A percentile compares a stretch with the other conserved stretches of the same genome.
These are phyloP conservation scores for Anastatus disparis DNA, from an alignment of 1,140 invertebrate species.

Conservation along the genomic window DNA sequence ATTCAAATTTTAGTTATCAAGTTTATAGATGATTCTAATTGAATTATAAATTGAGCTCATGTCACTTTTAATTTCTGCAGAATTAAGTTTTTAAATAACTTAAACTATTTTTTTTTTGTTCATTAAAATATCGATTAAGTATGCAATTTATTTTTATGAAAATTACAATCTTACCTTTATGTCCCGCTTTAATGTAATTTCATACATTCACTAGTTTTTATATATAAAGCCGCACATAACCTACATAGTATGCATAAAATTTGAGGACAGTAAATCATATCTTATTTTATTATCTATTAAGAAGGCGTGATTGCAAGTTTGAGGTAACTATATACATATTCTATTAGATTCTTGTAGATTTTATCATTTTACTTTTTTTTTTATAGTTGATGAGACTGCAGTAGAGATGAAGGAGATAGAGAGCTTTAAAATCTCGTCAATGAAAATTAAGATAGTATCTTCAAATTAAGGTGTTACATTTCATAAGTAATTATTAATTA, in stretches of 20 bases:
- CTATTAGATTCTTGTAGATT: not conserved
- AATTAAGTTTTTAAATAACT: too few species aligned
- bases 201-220: not conserved
- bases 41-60: too few species aligned
- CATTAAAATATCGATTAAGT: too few species aligned
- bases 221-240: not conserved
- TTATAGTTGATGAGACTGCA: too few species aligned
- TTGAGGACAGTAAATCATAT: conserved; percentile 4
- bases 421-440: not conserved
- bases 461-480: too few species aligned
- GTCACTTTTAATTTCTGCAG: too few species aligned
- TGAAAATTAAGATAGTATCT: not conserved
- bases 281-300: conserved; percentile 16
- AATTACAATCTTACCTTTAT: not conserved
- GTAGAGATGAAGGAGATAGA: too few species aligned
- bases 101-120: too few species aligned
- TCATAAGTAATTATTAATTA: too few species aligned
- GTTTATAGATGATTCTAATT: too few species aligned
- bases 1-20: too few species aligned
- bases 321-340: not conserved
- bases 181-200: not conserved
- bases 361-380: not conserved
- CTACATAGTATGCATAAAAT: not conserved
- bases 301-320: not conserved
- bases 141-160: too few species aligned